Conservation (phyloP, 2,888 invertebrate genomes). For the Calliopum simillimum region DNA sequence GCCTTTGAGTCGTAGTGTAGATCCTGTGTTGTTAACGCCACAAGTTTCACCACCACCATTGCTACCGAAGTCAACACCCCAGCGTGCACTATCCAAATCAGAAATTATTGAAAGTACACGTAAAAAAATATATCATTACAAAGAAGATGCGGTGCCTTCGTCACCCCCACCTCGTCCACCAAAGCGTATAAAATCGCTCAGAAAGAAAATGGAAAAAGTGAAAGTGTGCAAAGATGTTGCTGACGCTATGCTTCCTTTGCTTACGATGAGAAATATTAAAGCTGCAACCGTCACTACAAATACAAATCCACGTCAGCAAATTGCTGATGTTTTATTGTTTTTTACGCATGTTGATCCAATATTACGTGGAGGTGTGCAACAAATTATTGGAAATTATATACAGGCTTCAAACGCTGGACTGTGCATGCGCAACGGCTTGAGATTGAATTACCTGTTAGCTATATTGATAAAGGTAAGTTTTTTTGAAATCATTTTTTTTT, state of each 20-base stretch:
- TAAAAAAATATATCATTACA: constrained; percentile 49
- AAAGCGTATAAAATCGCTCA: constrained; percentile 60
- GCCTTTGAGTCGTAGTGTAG: constrained; percentile 60
- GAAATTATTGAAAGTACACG: constrained; percentile 59
- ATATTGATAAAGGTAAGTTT: constrained; percentile 62
- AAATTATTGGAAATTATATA: constrained; percentile 64
- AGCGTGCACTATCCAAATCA: constrained; percentile 57
- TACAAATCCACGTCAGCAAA: constrained; percentile 42
- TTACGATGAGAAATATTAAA: too few relatives aligned
- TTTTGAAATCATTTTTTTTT: constrained; percentile 20
- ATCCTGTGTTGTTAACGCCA: constrained; percentile 54
- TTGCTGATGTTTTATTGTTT: constrained; percentile 61
- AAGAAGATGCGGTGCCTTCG: constrained; percentile 55
- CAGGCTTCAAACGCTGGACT: constrained; percentile 54
- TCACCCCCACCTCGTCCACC: constrained; percentile 56
- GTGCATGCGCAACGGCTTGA: constrained; percentile 46
- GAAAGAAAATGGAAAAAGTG: constrained; percentile 44
- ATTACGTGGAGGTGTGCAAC: constrained; percentile 64
- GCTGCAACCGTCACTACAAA: neutral
- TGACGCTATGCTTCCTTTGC: neutral
- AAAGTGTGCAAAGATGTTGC: constrained; percentile 19
- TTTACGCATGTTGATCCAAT: constrained; percentile 66
- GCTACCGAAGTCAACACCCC: constrained; percentile 40
- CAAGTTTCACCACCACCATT: constrained; percentile 40
- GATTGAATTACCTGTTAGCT: constrained; percentile 60